phyloP scores from a whole-genome alignment of 2,797 vertebrate species.

The Girardinus metallicus region DNA sequence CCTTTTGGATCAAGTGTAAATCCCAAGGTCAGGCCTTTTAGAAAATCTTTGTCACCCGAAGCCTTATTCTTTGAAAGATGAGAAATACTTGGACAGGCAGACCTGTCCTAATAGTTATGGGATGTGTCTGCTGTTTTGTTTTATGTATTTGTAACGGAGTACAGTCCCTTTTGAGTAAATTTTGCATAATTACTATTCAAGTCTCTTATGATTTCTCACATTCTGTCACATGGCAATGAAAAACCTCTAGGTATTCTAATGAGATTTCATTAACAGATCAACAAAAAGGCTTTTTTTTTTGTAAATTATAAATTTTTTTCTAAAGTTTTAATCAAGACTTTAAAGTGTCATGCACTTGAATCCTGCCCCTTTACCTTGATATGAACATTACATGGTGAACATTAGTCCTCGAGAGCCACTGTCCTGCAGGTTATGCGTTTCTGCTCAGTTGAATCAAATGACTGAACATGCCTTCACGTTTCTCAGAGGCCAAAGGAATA shows the following conservation, averaged over 20 bases:
- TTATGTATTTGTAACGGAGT: slow-evolving; percentile 29
- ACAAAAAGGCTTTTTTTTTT: not conserved
- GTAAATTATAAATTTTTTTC: too few relatives aligned
- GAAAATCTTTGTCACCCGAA: slow-evolving; percentile 53
- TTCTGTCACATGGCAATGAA: not conserved
- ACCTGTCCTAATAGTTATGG: slow-evolving; percentile 28
- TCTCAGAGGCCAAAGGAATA: too few relatives aligned
- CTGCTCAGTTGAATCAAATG: too few relatives aligned
- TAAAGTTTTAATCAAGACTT: not conserved
- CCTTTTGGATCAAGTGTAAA: slow-evolving; percentile 59
- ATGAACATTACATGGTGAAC: too few relatives aligned
- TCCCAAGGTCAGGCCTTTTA: slow-evolving; percentile 64
- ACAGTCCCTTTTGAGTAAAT: slow-evolving; percentile 1
- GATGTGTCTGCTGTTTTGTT: slow-evolving; percentile 37
- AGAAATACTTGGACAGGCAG: slow-evolving; percentile 41
- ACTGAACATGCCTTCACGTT: too few relatives aligned
- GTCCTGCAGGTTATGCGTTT: too few relatives aligned
- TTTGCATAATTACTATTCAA: slow-evolving; percentile 5
- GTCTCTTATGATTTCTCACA: not conserved
- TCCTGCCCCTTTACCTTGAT: not conserved
- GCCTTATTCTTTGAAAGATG: slow-evolving; percentile 26
- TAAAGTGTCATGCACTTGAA: not conserved
- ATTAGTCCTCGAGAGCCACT: too few relatives aligned
- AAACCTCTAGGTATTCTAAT: not conserved
- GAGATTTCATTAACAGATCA: not conserved